phyloP scores from a whole-genome alignment of 2,113 vertebrate genomes.

The Saccopteryx bilineata region DNA sequence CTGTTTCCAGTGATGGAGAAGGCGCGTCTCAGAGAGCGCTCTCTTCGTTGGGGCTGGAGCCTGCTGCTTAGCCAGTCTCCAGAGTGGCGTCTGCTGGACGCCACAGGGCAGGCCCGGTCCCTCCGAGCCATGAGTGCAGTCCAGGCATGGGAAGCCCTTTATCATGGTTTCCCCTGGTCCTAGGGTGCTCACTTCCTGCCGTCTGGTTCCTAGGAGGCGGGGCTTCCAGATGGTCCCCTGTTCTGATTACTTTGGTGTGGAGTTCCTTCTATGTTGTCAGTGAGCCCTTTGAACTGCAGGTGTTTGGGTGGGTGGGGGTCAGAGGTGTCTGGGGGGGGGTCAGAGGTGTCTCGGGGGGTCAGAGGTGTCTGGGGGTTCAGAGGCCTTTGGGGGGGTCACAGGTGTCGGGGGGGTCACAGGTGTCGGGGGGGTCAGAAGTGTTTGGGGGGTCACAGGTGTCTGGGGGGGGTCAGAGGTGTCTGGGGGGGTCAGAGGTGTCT shows the following conservation, averaged over 20 bases:
- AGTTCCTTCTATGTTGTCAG: neutral
- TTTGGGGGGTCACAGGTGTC: neutral
- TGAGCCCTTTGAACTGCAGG: neutral
- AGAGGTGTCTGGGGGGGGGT: neutral
- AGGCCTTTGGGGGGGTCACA: neutral
- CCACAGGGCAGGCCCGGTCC: neutral
- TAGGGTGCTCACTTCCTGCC: neutral
- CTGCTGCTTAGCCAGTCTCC: neutral
- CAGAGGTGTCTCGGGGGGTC: neutral
- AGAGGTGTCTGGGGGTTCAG: neutral
- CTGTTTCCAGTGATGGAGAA: neutral
- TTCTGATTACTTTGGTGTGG: neutral
- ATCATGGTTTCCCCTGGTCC: neutral
- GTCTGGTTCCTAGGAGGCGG: neutral
- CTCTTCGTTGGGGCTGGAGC: neutral
- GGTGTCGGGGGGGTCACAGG: neutral
- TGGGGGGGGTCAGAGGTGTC: no score
- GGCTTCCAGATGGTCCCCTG: neutral
- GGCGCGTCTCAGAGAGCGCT: neutral
- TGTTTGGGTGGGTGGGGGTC: neutral
- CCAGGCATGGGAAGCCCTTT: neutral
- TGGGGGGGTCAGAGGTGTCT: no score
- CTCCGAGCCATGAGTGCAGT: fast-evolving
- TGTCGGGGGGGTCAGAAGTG: neutral
- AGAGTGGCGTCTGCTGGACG: no score